Evolutionary conservation across 1,140 invertebrate species (phyloP).

Genomic region (Drosophila watanabei): DNA sequence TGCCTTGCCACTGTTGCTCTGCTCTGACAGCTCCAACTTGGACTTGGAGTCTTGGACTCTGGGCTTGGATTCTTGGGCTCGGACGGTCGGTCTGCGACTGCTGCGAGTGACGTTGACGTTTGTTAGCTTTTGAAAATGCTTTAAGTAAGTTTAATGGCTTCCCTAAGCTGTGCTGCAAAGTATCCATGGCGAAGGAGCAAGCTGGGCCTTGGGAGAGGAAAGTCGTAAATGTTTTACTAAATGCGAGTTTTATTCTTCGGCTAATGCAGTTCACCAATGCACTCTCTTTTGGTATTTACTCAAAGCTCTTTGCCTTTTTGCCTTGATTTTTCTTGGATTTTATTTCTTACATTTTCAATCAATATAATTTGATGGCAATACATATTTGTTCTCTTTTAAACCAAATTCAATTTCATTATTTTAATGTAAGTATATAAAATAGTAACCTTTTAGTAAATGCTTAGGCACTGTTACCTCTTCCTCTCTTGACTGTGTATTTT

Average conservation of each 20-base stretch:
- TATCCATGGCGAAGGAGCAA: constrained; percentile 30
- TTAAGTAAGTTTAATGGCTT: constrained; percentile 81
- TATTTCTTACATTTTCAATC: neutral
- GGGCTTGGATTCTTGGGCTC: constrained; percentile 10
- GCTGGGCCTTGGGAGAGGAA: constrained; percentile 5
- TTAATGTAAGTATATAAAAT: too few relatives aligned
- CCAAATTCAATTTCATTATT: too few relatives aligned
- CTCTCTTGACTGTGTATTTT: constrained; percentile 22
- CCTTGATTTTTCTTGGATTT: neutral
- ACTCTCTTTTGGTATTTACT: neutral
- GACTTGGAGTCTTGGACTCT: constrained; percentile 23
- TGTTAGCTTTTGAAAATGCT: constrained; percentile 76
- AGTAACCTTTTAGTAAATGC: neutral
- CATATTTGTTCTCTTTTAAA: neutral
- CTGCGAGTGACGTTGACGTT: constrained; percentile 70
- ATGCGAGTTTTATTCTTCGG: constrained; percentile 1
- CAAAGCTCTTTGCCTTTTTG: neutral
- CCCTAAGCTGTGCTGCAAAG: constrained; percentile 67
- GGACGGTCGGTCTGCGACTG: constrained; percentile 13
- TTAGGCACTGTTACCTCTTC: neutral
- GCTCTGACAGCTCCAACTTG: constrained; percentile 36
- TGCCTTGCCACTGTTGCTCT: constrained; percentile 30
- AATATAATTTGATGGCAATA: neutral
- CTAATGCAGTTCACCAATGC: constrained; percentile 12
- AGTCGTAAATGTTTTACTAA: constrained; percentile 42